phyloP scores from a whole-genome alignment of 2,113 vertebrate genomes.

The Ahaetulla prasina region DNA sequence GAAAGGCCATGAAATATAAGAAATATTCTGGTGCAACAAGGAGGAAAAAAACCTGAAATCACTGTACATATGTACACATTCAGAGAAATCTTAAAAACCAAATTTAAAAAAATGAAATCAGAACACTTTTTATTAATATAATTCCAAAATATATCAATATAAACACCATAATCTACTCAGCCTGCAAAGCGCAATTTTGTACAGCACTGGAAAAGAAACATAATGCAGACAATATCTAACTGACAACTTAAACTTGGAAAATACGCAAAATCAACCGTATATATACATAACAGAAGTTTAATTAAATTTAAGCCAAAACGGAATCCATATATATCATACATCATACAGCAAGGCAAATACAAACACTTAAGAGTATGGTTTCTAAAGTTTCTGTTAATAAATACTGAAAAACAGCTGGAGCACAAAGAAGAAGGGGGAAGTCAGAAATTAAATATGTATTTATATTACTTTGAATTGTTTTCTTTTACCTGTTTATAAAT shows the following conservation, averaged over 20 bases:
- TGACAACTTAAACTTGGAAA: neutral
- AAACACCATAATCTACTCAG: neutral
- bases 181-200: neutral
- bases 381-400: neutral
- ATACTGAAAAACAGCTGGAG: neutral
- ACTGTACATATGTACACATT: neutral
- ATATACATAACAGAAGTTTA: neutral
- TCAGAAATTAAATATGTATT: neutral
- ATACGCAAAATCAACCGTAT: neutral
- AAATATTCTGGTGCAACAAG: neutral
- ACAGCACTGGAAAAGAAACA: neutral
- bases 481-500: neutral
- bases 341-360: neutral
- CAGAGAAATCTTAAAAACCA: neutral
- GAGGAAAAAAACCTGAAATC: neutral
- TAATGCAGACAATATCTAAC: neutral
- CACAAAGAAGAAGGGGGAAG: neutral
- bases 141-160: neutral
- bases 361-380: neutral
- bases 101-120: neutral
- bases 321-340: neutral
- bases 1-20: neutral
- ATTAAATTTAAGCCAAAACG: neutral
- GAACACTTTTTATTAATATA: neutral
- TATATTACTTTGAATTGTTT: neutral